Percentiles rank a stretch among this genome's conserved stretches.
Evolutionary conservation across 2,113 vertebrate genomes (phyloP).

Genomic region (Cercopithecus mona): DNA sequence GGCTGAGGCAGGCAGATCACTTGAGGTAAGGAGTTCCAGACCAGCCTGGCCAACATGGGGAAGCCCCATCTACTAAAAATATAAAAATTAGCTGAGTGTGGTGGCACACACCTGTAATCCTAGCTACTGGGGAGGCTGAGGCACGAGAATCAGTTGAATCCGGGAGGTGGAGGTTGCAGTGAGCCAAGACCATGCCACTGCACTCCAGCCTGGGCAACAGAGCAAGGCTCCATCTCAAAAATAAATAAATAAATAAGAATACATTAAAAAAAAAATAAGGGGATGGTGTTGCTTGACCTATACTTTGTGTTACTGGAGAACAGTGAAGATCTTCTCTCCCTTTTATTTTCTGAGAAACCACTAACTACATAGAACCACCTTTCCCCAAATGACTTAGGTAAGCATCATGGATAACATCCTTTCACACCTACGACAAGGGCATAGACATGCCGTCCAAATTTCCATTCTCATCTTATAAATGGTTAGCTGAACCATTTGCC

Average conservation of each 20-base stretch:
- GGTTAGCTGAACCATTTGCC: not conserved
- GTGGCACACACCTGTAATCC: no score
- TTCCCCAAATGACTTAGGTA: not conserved
- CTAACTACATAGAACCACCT: not conserved
- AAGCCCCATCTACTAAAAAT: no score
- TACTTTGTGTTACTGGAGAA: not conserved
- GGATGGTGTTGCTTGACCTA: not conserved
- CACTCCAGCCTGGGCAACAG: no score
- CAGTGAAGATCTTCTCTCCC: not conserved
- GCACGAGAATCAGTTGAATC: no score
- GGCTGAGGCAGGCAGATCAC: rapidly evolving
- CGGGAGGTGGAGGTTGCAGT: no score
- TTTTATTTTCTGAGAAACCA: not conserved
- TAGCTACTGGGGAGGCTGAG: no score
- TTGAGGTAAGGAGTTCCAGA: no score
- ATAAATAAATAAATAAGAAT: no score
- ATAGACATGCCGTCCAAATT: not conserved
- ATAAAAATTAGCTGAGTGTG: no score
- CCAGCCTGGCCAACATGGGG: no score
- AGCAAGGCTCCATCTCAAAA: no score
- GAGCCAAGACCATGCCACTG: no score
- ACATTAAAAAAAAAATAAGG: not conserved
- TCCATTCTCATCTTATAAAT: not conserved
- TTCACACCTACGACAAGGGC: not conserved
- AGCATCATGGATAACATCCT: not conserved